A percentile compares a stretch with the other conserved stretches of the same genome.
Evolutionary conservation across 2,888 invertebrate species (phyloP).

Genomic region (Julus scanicus): DNA sequence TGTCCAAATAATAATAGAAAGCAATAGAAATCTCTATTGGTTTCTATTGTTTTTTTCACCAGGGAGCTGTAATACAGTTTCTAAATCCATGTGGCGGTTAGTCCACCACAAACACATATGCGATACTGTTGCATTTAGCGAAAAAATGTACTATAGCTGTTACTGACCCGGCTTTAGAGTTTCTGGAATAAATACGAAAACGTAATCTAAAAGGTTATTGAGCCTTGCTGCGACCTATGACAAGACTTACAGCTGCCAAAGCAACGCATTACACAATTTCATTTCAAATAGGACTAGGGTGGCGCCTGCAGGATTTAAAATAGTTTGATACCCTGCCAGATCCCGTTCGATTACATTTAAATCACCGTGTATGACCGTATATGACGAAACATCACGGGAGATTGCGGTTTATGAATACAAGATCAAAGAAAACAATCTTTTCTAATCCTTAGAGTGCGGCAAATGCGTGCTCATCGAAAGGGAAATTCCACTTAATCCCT

Average conservation of each 20-base stretch:
- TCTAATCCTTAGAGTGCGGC: slow-evolving; percentile 33
- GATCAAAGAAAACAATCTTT: slow-evolving; percentile 2
- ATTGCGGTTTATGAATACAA: background rate
- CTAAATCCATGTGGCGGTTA: no score
- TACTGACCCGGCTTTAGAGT: no score
- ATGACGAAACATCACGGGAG: background rate
- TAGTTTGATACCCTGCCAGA: background rate
- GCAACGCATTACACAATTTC: background rate
- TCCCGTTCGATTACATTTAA: background rate
- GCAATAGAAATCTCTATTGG: no score
- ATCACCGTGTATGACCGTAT: background rate
- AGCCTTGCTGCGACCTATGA: background rate
- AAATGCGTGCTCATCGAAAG: background rate
- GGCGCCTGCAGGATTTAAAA: background rate
- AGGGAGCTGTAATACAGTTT: no score
- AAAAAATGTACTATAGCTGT: no score
- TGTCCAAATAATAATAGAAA: no score
- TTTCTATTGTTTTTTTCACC: no score
- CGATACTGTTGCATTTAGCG: no score
- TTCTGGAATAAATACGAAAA: no score
- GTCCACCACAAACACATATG: no score
- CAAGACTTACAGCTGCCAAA: background rate
- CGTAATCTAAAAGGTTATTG: no score
- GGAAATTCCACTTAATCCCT: slow-evolving; percentile 5
- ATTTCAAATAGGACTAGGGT: background rate